Evolutionary conservation across 2,797 vertebrate species (phyloP), one percentile per base, ranked within the genome.

Genomic region (Enteromius afrohamiltoni): DNA sequence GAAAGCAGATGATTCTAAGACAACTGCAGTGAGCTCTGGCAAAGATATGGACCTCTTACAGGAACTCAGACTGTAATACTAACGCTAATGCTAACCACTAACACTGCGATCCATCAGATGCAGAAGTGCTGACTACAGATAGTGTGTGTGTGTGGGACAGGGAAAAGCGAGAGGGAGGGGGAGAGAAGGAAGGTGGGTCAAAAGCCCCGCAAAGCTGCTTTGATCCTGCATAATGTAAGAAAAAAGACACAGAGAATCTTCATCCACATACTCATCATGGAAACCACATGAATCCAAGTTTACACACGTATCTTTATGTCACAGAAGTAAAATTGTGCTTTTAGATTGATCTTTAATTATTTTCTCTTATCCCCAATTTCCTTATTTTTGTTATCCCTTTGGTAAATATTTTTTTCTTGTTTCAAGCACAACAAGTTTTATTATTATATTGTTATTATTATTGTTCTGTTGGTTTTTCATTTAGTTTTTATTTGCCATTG

Each of bases 21-120:
- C 90, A 92, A 92, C 90, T 79, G 92, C 93, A 94, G 85, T 85
- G 79, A 71, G 83, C 47, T 76, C 74, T 85, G 87, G 85, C 78
- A 86, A 81, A 76, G 69, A 85, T 53, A 79, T 40, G 26, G 26
- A 76, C 34, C 75, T 67, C 79, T 88, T 87, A 86, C 87, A 83
- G 87, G 85, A 88, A 86, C 47, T 88, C 83, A 76, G 69, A 82
- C 51, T 49, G 83, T 79, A 85, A 85, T 68, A 84, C 83, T 86
- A 83, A 85, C 67, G 53, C 79, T 88, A 86, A 86, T 77, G 83
- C 80, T 85, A 86, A 85, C 80, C 34, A 81, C 85, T 88, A 93
- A 93, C 90, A 90, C 90, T 94, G 92, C 90, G 92, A 94, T 95
- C 92, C 93, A 94, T 95, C 93, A 94, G 91, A 85, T 88, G 83